Evolutionary conservation across 2,797 vertebrate genomes (phyloP).

Genomic region (Halcyon leucocephala): DNA sequence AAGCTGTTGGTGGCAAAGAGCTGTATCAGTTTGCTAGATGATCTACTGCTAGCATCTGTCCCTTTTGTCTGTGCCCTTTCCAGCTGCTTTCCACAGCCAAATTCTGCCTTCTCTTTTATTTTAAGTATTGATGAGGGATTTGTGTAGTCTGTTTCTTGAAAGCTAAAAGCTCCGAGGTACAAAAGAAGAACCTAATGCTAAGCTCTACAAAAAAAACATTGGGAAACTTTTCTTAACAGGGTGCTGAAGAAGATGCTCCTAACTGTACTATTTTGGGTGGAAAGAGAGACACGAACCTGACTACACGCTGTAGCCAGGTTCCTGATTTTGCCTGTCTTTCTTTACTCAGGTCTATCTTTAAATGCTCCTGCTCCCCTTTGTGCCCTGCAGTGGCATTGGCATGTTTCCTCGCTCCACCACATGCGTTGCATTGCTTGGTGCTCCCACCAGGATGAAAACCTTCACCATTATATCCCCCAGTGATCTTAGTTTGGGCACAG

Average conservation of each 20-base stretch:
- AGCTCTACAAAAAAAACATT: not conserved
- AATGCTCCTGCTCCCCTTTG: not conserved
- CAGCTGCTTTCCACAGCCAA: not conserved
- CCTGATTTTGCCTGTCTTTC: not conserved
- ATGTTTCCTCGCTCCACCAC: accelerated
- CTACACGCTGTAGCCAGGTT: not conserved
- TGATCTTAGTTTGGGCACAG: not conserved
- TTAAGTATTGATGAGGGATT: not conserved
- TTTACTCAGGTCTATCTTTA: not conserved
- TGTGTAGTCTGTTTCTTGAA: not conserved
- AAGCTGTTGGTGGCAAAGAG: not conserved
- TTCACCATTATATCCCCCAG: not conserved
- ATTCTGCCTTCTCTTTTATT: not conserved
- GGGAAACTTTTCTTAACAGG: not conserved
- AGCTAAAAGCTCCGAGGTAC: not conserved
- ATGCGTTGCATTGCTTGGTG: accelerated
- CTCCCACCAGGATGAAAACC: not conserved
- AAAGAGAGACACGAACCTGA: not conserved
- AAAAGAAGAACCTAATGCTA: not conserved
- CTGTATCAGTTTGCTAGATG: not conserved
- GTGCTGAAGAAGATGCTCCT: not conserved
- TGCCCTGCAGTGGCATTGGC: not conserved
- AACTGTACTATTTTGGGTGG: not conserved
- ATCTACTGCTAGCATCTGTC: not conserved
- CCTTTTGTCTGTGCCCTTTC: constrained; percentile 11